Evolutionary conservation across 2,797 vertebrate genomes (phyloP).

Genomic region (Microchirus variegatus): DNA sequence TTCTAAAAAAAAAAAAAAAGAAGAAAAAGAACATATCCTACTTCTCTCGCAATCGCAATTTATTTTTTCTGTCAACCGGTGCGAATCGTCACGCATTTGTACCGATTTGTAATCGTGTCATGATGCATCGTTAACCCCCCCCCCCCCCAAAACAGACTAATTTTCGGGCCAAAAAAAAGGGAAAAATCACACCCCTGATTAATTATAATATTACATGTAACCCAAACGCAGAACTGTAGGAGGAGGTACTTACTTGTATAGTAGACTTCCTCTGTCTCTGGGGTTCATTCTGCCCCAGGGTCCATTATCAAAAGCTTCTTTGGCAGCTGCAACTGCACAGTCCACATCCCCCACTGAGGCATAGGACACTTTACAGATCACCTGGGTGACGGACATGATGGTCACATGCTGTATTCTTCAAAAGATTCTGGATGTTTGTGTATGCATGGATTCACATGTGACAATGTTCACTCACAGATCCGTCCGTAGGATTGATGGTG

Average conservation of each 20-base stretch:
- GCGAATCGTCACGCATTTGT: no score
- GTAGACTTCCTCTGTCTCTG: constrained; percentile 88
- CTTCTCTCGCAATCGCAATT: no score
- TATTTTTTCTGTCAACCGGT: no score
- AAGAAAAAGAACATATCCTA: no score
- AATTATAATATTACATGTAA: no score
- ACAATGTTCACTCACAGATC: constrained; percentile 85
- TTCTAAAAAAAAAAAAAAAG: no score
- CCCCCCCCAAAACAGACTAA: no score
- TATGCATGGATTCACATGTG: not conserved
- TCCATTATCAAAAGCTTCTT: constrained; percentile 90
- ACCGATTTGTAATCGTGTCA: no score
- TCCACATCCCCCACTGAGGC: constrained; percentile 91
- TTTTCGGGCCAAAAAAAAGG: no score
- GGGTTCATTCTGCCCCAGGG: constrained; percentile 96
- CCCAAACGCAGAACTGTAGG: constrained; percentile 17
- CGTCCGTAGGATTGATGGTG: constrained; percentile 91
- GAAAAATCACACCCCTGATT: no score
- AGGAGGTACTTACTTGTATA: constrained; percentile 85
- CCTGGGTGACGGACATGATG: constrained; percentile 61
- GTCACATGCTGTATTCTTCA: not conserved
- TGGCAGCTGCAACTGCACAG: constrained; percentile 92
- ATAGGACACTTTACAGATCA: constrained; percentile 91
- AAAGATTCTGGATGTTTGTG: not conserved
- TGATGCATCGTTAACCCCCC: no score